Conservation (phyloP, 2,113 vertebrate species). For the Odobenus rosmarus region DNA sequence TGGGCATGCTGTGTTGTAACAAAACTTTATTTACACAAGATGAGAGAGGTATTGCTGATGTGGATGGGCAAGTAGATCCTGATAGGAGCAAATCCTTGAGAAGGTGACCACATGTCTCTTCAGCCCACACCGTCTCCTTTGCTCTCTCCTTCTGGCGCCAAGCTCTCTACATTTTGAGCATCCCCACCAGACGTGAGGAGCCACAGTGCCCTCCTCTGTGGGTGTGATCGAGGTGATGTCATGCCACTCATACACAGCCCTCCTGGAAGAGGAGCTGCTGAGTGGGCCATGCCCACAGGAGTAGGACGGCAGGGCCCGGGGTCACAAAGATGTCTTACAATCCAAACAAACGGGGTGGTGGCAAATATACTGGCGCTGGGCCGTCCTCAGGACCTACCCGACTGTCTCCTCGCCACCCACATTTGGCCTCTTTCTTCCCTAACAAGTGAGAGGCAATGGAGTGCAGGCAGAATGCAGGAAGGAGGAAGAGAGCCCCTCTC, state of each 20-base stretch:
- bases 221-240: background rate
- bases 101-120: rapidly evolving
- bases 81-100: background rate
- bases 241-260: background rate
- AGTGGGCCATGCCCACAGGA: background rate
- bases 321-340: background rate
- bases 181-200: background rate
- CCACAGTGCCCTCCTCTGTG: background rate
- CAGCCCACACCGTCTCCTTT: background rate
- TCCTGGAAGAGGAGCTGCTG: conserved; percentile 16
- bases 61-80: rapidly evolving
- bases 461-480: background rate
- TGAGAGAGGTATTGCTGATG: background rate
- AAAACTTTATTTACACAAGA: background rate
- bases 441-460: background rate
- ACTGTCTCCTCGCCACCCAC: too few species aligned
- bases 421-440: background rate
- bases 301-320: rapidly evolving
- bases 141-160: conserved; percentile 7
- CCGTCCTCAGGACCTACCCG: background rate
- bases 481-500: background rate
- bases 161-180: background rate
- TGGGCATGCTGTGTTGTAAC: background rate
- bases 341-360: background rate
- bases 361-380: background rate